Evolutionary conservation across 2,888 invertebrate genomes (phyloP).

Genomic region (Lithophane ornitopus): DNA sequence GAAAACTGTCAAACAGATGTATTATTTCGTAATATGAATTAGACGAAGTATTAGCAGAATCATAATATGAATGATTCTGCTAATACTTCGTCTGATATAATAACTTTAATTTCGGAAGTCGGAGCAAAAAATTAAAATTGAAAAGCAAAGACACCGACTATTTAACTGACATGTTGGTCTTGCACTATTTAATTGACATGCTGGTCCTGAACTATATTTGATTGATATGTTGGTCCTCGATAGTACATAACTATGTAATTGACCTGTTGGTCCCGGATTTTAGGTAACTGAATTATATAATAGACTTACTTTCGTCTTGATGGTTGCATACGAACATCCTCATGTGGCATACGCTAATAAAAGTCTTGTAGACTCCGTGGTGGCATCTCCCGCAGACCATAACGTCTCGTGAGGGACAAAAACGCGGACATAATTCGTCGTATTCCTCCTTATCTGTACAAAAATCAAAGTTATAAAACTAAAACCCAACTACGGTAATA

Average conservation of each 20-base stretch:
- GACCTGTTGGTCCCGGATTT: background rate
- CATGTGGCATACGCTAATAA: constrained; percentile 79
- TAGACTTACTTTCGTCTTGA: constrained; percentile 71
- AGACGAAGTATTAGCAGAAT: too few species aligned
- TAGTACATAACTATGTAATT: background rate
- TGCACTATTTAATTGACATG: too few species aligned
- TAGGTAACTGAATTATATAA: background rate
- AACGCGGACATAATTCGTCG: constrained; percentile 68
- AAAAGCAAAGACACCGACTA: too few species aligned
- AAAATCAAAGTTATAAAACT: background rate
- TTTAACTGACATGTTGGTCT: too few species aligned
- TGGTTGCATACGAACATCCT: constrained; percentile 76
- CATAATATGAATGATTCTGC: too few species aligned
- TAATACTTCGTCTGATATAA: too few species aligned
- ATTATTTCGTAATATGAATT: too few species aligned
- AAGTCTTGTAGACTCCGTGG: constrained; percentile 77
- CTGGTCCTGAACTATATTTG: background rate
- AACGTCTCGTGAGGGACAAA: constrained; percentile 71
- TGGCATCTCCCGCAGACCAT: constrained; percentile 79
- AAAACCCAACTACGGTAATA: too few species aligned
- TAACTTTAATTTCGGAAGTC: too few species aligned
- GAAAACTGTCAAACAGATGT: too few species aligned
- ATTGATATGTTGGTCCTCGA: background rate
- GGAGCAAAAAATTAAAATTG: too few species aligned
- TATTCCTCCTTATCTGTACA: constrained; percentile 58